phyloP scores from a whole-genome alignment of 1,140 invertebrate genomes.

The Brachionus rotundiformis region DNA sequence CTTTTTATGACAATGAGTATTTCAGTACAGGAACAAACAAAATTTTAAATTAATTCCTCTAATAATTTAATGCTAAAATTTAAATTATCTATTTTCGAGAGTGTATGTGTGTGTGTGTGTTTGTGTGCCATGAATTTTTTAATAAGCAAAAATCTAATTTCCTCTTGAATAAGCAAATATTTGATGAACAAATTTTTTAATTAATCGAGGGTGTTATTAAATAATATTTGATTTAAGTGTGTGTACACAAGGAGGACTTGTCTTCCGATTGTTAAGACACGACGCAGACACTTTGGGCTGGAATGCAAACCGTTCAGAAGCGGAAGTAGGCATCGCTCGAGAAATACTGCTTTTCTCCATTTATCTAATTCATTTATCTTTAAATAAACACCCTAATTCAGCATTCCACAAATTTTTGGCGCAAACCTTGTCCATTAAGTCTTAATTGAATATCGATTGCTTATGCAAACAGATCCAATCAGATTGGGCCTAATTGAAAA shows the following conservation, averaged over 20 bases:
- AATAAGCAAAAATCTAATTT: conserved; percentile 12
- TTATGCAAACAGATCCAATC: conserved; percentile 13
- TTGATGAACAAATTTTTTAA: background rate
- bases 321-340: background rate
- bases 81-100: conserved; percentile 12
- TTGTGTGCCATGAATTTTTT: background rate
- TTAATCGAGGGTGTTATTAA: conserved; percentile 15
- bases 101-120: background rate
- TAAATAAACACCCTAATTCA: background rate
- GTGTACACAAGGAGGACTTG: conserved; percentile 4
- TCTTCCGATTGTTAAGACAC: conserved; percentile 2
- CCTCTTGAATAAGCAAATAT: conserved; percentile 7
- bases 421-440: background rate
- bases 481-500: background rate
- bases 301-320: background rate
- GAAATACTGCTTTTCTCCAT: background rate
- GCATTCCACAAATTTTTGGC: background rate
- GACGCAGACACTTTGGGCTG: background rate
- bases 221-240: conserved; percentile 25
- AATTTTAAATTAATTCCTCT: conserved; percentile 28
- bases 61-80: background rate
- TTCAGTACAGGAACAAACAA: conserved; percentile 21
- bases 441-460: background rate
- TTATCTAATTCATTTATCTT: background rate
- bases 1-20: background rate